phyloP scores from a whole-genome alignment of 2,113 vertebrate genomes.

The Nothobranchius furzeri region DNA sequence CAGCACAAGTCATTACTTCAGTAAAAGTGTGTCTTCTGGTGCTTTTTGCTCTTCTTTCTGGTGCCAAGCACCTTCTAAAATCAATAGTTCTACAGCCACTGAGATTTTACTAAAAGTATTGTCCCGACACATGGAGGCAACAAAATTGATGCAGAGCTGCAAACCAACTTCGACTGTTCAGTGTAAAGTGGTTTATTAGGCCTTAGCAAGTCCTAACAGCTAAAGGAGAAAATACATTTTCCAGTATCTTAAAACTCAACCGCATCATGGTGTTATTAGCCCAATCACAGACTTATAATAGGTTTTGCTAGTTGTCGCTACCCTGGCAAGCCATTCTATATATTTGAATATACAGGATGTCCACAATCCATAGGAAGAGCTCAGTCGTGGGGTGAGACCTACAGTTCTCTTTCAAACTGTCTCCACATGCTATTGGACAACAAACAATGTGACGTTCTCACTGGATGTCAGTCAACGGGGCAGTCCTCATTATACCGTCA shows the following conservation, averaged over 20 bases:
- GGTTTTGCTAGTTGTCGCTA: no score
- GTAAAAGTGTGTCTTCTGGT: constrained; percentile 18
- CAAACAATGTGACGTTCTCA: no score
- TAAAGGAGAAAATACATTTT: not conserved
- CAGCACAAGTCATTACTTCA: constrained; percentile 25
- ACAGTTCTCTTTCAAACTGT: no score
- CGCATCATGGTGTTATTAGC: not conserved
- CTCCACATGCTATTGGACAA: no score
- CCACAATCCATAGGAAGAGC: no score
- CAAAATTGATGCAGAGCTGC: not conserved
- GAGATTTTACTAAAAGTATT: constrained; percentile 12
- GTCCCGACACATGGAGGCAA: constrained; percentile 11
- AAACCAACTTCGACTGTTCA: not conserved
- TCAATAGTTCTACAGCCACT: constrained; percentile 12
- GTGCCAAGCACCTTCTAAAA: constrained; percentile 22
- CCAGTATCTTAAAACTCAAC: not conserved
- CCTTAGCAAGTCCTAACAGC: not conserved
- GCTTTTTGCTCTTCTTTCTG: constrained; percentile 10
- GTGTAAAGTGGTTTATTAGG: not conserved
- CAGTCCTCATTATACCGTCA: no score
- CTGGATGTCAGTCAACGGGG: no score
- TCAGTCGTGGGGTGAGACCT: no score
- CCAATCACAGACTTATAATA: no score
- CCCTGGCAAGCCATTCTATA: no score
- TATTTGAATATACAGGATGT: no score